A percentile compares a stretch with the other conserved stretches of the same genome.
Conservation (phyloP, 92 coral and sea anemone species). For the Paragorgia papillata region DNA sequence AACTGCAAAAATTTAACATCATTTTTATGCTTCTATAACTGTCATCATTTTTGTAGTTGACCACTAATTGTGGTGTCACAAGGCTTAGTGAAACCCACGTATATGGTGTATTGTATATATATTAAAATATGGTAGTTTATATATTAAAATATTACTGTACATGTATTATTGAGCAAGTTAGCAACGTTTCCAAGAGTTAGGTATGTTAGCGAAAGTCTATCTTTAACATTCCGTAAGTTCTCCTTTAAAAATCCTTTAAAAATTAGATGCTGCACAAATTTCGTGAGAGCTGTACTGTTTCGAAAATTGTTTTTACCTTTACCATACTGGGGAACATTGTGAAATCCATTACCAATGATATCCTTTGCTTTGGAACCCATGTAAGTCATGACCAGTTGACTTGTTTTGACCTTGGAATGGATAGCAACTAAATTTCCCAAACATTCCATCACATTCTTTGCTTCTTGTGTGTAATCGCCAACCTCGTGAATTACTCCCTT, state of each 20-base stretch:
- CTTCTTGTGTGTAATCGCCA: constrained; percentile 9
- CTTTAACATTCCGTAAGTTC: constrained; percentile 33
- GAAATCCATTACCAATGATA: constrained; percentile 8
- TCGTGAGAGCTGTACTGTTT: constrained; percentile 15
- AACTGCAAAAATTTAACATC: too few relatives aligned
- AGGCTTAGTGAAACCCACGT: background rate
- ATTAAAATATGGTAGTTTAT: too few relatives aligned
- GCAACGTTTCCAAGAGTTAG: constrained; percentile 38
- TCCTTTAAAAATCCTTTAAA: constrained; percentile 47
- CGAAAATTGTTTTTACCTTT: constrained; percentile 41
- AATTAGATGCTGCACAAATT: constrained; percentile 48
- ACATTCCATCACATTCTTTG: constrained; percentile 43
- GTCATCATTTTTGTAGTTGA: too few relatives aligned
- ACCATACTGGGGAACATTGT: constrained; percentile 51
- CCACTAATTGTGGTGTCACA: background rate
- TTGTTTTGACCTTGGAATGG: constrained; percentile 29
- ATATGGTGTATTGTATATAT: background rate
- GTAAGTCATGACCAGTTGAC: constrained; percentile 45
- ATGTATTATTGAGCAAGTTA: constrained; percentile 23
- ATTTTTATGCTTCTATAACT: too few relatives aligned
- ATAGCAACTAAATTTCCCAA: constrained; percentile 18
- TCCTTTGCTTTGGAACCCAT: constrained; percentile 50
- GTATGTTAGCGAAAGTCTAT: constrained; percentile 42
- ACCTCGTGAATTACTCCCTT: background rate
- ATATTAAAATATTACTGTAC: background rate